phyloP scores from a whole-genome alignment of 92 coral and sea anemone species.

The Actinernus sp. region DNA sequence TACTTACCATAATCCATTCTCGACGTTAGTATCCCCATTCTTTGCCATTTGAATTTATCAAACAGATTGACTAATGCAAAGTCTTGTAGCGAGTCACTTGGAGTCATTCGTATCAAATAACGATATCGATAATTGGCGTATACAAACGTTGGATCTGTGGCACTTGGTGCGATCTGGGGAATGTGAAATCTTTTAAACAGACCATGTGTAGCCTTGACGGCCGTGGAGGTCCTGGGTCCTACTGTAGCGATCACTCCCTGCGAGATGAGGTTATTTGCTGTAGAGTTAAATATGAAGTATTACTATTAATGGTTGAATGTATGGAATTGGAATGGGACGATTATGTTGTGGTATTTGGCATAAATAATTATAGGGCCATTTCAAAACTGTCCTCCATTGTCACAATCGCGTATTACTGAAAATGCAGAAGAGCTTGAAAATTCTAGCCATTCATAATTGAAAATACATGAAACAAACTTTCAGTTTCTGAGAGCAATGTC shows the following conservation, averaged over 20 bases:
- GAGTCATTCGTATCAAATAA: conserved; percentile 69
- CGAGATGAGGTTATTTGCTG: conserved; percentile 76
- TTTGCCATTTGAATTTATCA: conserved; percentile 55
- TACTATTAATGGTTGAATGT: not conserved
- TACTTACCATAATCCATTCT: conserved; percentile 71
- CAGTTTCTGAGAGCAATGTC: too few species aligned
- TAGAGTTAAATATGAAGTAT: not conserved
- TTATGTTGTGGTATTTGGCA: not conserved
- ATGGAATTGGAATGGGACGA: not conserved
- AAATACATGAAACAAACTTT: too few species aligned
- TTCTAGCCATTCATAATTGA: too few species aligned
- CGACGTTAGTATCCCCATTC: conserved; percentile 81
- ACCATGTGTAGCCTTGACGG: conserved; percentile 61
- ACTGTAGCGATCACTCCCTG: conserved; percentile 76
- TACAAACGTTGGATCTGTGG: conserved; percentile 67
- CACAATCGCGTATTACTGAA: too few species aligned
- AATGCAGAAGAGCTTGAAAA: too few species aligned
- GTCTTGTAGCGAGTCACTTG: conserved; percentile 29
- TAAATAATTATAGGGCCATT: too few species aligned
- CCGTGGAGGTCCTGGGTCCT: conserved; percentile 77
- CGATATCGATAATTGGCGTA: conserved; percentile 44
- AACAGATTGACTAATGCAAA: conserved; percentile 31
- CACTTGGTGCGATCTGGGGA: conserved; percentile 71
- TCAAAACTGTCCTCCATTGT: too few species aligned
- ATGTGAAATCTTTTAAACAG: conserved; percentile 63